Percentiles rank a stretch among this genome's conserved stretches.
Conservation (phyloP, 2,797 vertebrate species). For the Iguana delicatissima region DNA sequence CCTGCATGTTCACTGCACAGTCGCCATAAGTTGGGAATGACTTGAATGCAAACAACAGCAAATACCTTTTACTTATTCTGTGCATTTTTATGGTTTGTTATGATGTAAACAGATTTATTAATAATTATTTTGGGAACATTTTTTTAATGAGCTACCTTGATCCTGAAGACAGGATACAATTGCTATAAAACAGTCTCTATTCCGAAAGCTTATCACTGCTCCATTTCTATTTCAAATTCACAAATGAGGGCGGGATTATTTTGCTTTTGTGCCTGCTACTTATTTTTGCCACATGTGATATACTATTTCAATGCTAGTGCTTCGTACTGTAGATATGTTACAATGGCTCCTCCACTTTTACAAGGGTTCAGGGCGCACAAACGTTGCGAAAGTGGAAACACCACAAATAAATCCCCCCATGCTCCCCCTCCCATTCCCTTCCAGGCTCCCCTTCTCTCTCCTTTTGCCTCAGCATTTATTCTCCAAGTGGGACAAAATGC, state of each 20-base stretch:
- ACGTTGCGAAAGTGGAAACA: no score
- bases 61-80: not conserved
- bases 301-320: not conserved
- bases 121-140: not conserved
- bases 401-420: no score
- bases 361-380: no score
- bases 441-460: no score
- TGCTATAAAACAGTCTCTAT: not conserved
- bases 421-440: no score
- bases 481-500: no score
- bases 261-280: not conserved
- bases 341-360: no score
- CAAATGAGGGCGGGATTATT: no score
- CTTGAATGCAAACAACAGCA: no score
- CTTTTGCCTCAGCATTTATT: no score
- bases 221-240: not conserved
- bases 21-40: no score
- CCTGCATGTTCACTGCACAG: no score
- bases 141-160: not conserved
- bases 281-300: not conserved
- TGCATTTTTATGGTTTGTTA: not conserved
- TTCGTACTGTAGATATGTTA: not conserved
- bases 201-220: not conserved
- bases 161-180: not conserved
- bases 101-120: not conserved